phyloP scores from a whole-genome alignment of 2,113 vertebrate species.

The Podarcis cretensis region DNA sequence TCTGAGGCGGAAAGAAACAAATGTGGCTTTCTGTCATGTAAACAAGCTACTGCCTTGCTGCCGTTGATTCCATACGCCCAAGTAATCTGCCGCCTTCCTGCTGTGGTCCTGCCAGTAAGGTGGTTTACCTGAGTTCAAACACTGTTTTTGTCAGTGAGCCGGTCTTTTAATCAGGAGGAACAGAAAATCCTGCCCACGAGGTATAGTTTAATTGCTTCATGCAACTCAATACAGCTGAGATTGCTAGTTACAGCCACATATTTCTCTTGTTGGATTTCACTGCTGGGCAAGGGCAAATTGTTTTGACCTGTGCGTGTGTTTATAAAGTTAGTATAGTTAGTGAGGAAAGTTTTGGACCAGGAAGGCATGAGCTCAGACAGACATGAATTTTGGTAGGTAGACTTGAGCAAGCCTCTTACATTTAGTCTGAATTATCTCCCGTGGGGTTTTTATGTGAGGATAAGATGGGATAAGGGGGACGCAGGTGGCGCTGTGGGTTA shows the following conservation, averaged over 20 bases:
- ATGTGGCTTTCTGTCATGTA: neutral
- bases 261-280: neutral
- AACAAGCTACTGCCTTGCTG: neutral
- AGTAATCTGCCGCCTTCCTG: neutral
- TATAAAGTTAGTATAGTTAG: neutral
- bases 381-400: neutral
- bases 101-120: neutral
- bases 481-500: too few species aligned
- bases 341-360: neutral
- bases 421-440: neutral
- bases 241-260: neutral
- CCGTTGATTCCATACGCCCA: neutral
- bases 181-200: neutral
- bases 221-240: neutral
- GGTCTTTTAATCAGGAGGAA: neutral
- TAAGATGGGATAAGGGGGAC: neutral
- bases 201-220: neutral
- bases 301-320: neutral
- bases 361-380: neutral
- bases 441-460: neutral
- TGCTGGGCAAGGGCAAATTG: neutral
- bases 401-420: neutral
- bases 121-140: neutral
- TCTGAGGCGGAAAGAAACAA: neutral
- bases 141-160: neutral